Base-by-base conservation (phyloP, 2,888 invertebrate species). In the Caenorhabditis sp. region DNA sequence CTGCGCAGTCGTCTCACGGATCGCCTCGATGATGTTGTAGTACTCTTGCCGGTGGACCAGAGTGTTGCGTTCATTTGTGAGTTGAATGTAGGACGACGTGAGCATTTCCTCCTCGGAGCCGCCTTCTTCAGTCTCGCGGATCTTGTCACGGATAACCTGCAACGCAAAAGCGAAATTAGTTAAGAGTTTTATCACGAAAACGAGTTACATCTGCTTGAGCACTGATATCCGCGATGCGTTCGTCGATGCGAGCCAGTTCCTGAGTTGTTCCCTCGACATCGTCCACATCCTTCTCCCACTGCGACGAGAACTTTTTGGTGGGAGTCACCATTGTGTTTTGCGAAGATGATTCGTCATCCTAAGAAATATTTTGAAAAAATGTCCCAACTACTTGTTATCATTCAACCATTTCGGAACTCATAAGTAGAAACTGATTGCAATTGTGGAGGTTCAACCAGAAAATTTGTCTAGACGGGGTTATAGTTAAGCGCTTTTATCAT, bases 231-330 rank as follows among this genome's bases (percentile, higher is more conserved):
- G 62, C 68, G 56, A 85, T 47, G 35, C 84, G 65, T 37, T 80
- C 70, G 40, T 80, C 76, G 26, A 83, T 85, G 50, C 72, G 60
- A 35, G 67, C 76, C 20, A 80, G 83, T 47, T 88, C 85, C 26
- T 51, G 35, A 3, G 74, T 62, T 50, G 85, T 85, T 56, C 84
- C 82, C 50, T 85, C 85, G 26, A 81, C 76, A 61, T 87, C 88
- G 5, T 82, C 85, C 4, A 88, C 84, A 40, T 88, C 85, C 68
- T 85, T 86, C 78, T 88, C 85, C 87, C 88, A 88, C 65, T 87
- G 82, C 18, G 83, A 78, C 28, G 82, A 78, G 64, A 86, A 77
- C 71, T 90, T 90, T 40, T 85, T 81, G 22, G 70, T 76, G 8
- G 81, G 81, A 60, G 81, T 81, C 13, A 65, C 67, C 61, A 76